Conservation (phyloP, 1,140 invertebrate species). For the Drosophila quadrilineata region DNA sequence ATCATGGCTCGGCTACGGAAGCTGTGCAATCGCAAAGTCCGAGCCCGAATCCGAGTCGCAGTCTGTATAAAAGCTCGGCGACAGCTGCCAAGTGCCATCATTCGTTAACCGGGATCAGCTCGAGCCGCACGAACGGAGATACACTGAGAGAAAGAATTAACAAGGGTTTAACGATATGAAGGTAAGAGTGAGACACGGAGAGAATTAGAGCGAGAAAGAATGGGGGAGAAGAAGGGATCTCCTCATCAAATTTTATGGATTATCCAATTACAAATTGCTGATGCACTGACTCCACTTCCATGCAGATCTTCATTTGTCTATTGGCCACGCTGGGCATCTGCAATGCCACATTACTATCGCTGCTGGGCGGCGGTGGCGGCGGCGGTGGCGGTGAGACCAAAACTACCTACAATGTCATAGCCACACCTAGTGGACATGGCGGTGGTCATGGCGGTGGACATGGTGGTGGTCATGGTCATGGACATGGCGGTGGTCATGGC, state of each 20-base stretch:
- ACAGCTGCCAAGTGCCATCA: conserved; percentile 58
- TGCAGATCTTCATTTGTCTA: conserved; percentile 67
- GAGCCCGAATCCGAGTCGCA: background rate
- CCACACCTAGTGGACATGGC: conserved; percentile 41
- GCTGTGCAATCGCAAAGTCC: background rate
- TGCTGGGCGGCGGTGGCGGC: conserved; percentile 60
- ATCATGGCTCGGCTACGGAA: conserved; percentile 20
- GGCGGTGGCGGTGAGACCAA: conserved; percentile 39
- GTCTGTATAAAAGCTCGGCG: conserved; percentile 63
- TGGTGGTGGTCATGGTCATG: conserved; percentile 19
- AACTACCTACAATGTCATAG: conserved; percentile 63
- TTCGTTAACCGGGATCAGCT: conserved; percentile 51
- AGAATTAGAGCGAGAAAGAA: conserved; percentile 2
- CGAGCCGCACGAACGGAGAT: conserved; percentile 30
- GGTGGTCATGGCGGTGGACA: conserved; percentile 43
- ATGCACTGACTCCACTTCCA: conserved; percentile 19
- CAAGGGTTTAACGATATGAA: conserved; percentile 50
- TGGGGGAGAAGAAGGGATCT: too few relatives aligned
- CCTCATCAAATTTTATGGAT: conserved; percentile 27
- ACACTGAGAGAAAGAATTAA: conserved; percentile 11
- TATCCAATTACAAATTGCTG: conserved; percentile 16
- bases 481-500: conserved; percentile 12
- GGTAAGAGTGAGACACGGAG: conserved; percentile 40
- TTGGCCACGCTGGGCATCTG: conserved; percentile 59
- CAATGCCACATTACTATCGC: conserved; percentile 66